Conservation (phyloP, 1,140 invertebrate genomes). For the Aphelenchoides avenae region DNA sequence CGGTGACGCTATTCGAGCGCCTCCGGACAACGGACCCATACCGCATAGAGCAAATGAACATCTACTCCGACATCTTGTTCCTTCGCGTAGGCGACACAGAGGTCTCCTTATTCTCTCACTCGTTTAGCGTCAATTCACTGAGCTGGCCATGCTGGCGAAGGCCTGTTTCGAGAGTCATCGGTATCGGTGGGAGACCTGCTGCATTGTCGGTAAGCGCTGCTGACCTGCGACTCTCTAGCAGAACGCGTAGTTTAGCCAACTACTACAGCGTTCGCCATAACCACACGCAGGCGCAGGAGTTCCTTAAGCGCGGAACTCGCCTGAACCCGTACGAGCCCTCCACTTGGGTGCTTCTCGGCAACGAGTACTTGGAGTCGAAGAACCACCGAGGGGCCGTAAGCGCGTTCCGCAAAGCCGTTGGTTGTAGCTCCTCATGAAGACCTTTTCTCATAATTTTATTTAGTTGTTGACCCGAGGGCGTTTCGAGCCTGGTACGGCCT, state of each 20-base stretch:
- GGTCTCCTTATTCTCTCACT: constrained; percentile 14
- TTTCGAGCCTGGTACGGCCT: constrained; percentile 98
- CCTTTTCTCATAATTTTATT: constrained; percentile 54
- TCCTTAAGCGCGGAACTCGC: constrained; percentile 89
- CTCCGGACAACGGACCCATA: constrained; percentile 48
- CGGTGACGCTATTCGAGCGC: constrained; percentile 42
- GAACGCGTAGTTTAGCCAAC: constrained; percentile 71
- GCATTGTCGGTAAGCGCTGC: constrained; percentile 78
- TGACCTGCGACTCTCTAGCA: neutral
- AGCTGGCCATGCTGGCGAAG: constrained; percentile 87
- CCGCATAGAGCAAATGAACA: constrained; percentile 47
- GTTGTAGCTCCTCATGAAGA: too few relatives aligned
- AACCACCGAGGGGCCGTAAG: constrained; percentile 94
- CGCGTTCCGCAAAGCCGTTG: constrained; percentile 91
- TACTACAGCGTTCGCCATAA: constrained; percentile 92
- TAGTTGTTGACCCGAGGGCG: constrained; percentile 86
- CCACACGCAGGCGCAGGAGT: constrained; percentile 91
- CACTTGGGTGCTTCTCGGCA: constrained; percentile 95
- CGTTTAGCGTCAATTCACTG: constrained; percentile 74
- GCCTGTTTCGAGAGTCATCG: constrained; percentile 88
- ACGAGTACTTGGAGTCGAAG: constrained; percentile 98
- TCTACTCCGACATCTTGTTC: constrained; percentile 52
- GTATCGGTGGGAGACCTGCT: constrained; percentile 93
- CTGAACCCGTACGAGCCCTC: constrained; percentile 86
- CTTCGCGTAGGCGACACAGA: constrained; percentile 29